Base-by-base conservation (phyloP, 2,797 vertebrate genomes). In the Lithobates sylvaticus region DNA sequence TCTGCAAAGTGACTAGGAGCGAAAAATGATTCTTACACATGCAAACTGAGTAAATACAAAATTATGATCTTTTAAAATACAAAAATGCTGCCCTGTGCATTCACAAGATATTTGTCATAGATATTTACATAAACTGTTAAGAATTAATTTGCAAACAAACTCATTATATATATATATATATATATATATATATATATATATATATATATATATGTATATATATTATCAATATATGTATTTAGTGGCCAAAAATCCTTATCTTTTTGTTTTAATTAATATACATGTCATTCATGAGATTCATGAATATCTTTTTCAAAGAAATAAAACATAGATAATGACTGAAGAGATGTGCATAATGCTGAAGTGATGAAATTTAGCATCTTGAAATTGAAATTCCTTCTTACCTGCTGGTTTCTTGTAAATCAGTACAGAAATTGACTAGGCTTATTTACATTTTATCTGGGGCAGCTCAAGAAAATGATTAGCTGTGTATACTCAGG, bases 341-440 rank as follows among this genome's bases (percentile, higher is more conserved):
- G n/a, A 71, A 16, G 79, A 72, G 79, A 61, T 81, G 71, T 81
- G 79, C 68, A 81, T 72, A 81, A 72, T 81, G 61, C 34, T 81
- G 23, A 72, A 61, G 8, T 73, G 70, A 83, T 83, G 58, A 54
- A 75, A 83, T 80, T 18, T 65, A 80, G 67, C 65, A 80, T 80
- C 67, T 69, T 80, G 78, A 80, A 80, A 80, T 83, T 74, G 34
- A 75, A 83, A 74, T 83, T 39, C 42, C 39, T 32, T 72, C 32
- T 75, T 83, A 74, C 81, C 81, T 83, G 81, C 71, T 74, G 81
- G 54, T 71, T 65, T 83, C 81, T 75, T 83, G 81, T 44, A 83
- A 83, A 83, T 83, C 70, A 74, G 39, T 47, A 75, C n/a, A 83
- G 42, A 72, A 83, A 83, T 61, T 65, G 71, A 32, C 13, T 73